Conservation (phyloP, 2,113 vertebrate species). For the Brachyhypopomus occidentalis region DNA sequence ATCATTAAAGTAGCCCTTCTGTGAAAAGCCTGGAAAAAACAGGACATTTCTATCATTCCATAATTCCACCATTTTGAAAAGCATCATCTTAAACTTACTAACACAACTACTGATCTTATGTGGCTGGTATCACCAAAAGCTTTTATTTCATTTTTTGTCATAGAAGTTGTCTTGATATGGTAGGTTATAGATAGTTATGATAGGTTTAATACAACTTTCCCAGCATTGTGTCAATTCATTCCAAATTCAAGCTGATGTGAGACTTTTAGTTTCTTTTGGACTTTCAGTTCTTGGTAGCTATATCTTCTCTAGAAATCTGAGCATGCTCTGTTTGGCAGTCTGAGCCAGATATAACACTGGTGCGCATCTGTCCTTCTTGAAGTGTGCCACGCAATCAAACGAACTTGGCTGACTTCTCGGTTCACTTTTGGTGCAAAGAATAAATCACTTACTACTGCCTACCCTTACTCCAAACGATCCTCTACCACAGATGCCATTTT, state of each 20-base stretch:
- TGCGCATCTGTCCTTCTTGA: constrained; percentile 24
- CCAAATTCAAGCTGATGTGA: constrained; percentile 26
- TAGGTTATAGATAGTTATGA: neutral
- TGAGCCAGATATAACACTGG: constrained; percentile 42
- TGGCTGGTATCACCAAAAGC: neutral
- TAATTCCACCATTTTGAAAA: neutral
- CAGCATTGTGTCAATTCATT: neutral
- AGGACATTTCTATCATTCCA: too few species aligned
- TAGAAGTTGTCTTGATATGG: constrained; percentile 29
- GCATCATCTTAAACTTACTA: neutral
- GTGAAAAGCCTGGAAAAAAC: too few species aligned
- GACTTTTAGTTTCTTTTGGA: constrained; percentile 9
- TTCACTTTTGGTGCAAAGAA: constrained; percentile 35
- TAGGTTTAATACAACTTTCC: neutral
- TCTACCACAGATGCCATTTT: constrained; percentile 40
- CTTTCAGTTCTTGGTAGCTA: neutral
- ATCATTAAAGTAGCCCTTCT: neutral
- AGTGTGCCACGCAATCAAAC: constrained; percentile 27
- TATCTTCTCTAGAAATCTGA: constrained; percentile 43
- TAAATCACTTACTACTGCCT: constrained; percentile 36
- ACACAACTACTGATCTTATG: neutral
- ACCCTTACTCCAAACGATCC: constrained; percentile 28
- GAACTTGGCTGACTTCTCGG: constrained; percentile 12
- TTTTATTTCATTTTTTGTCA: neutral
- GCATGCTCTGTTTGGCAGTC: constrained; percentile 15